Base-by-base conservation (phyloP, 2,888 invertebrate genomes). In the Epiblema foenella region DNA sequence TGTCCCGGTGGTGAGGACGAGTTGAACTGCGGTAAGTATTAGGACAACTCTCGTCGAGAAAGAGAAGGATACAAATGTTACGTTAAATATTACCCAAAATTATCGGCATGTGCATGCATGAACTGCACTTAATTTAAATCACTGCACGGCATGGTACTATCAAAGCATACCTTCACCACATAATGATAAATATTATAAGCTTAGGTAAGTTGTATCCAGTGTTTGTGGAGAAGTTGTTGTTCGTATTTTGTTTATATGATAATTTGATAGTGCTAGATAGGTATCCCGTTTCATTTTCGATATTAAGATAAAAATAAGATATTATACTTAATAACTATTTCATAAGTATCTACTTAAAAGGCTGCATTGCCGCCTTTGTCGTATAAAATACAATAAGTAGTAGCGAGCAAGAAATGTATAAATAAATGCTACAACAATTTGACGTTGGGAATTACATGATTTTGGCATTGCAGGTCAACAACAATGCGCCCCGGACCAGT, bases 1-100 rank as follows among this genome's bases (percentile, higher is more conserved):
- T 96, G 96, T 86, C 83, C 89, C 33, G 92, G 94, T 81, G 94
- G 94, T 72, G 95, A 95, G 78, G 96, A 96, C 79, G 96, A 96
- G 86, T 80, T 80, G 66, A 91, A 93, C 76, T 95, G 95, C 78
- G 93, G 94, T 89, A 85, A 82, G 85, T 84, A 62, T 8, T 54
- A 60, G 52, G 64, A 52, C n/a, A n/a, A 51, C 4, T 62, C 4
- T 15, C 37, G 11, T n/a, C n/a, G n/a, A n/a, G n/a, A 52, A 24
- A 20, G 39, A 29, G 51, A 8, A 51, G 24, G 7, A 33, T 3
- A 15, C 33, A 63, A 39, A 33, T 17, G 18, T 51, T 51, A 46
- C 10, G 15, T 51, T 12, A 37, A 51, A 29, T 59, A 42, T 33
- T 37, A 59, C 42, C n/a, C 9, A 49, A 24, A 24, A 20, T n/a